Evolutionary conservation across 1,140 invertebrate species (phyloP).

Genomic region (Ooceraea biroi): DNA sequence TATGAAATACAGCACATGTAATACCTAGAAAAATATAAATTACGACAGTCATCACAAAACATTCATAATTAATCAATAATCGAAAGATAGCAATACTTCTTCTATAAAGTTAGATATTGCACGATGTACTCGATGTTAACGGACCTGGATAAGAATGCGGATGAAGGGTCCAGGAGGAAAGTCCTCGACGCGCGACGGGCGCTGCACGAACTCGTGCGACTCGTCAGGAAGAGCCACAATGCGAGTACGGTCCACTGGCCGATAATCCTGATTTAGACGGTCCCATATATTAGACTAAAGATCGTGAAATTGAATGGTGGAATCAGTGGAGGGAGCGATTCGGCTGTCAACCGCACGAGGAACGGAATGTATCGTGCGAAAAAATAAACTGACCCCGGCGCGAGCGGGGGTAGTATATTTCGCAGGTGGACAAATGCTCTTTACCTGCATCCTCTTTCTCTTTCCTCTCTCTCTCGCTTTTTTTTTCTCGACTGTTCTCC

Average conservation of each 20-base stretch:
- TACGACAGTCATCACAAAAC: no score
- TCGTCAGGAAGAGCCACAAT: slow-evolving; percentile 65
- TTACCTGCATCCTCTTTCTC: slow-evolving; percentile 36
- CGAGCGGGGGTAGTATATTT: slow-evolving; percentile 74
- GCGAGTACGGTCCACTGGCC: slow-evolving; percentile 59
- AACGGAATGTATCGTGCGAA: slow-evolving; percentile 62
- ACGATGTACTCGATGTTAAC: no score
- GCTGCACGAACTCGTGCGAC: slow-evolving; percentile 33
- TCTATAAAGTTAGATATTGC: no score
- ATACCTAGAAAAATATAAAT: no score
- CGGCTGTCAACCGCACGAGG: slow-evolving; percentile 52
- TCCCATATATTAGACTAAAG: slow-evolving; percentile 79
- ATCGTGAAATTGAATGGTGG: slow-evolving; percentile 81
- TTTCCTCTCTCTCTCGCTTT: background rate
- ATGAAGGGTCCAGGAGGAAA: slow-evolving; percentile 6
- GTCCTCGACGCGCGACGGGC: background rate
- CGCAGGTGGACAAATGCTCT: slow-evolving; percentile 69
- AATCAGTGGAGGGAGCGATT: slow-evolving; percentile 71
- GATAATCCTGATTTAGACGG: slow-evolving; percentile 81
- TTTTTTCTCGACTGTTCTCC: background rate
- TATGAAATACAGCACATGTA: no score
- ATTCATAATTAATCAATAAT: no score
- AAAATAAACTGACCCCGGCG: slow-evolving; percentile 71
- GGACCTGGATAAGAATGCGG: background rate
- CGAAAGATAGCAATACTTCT: no score